Percentiles rank a stretch among this genome's conserved stretches.
Conservation (phyloP, 1,140 invertebrate genomes). For the Drosophila mojavensis region DNA sequence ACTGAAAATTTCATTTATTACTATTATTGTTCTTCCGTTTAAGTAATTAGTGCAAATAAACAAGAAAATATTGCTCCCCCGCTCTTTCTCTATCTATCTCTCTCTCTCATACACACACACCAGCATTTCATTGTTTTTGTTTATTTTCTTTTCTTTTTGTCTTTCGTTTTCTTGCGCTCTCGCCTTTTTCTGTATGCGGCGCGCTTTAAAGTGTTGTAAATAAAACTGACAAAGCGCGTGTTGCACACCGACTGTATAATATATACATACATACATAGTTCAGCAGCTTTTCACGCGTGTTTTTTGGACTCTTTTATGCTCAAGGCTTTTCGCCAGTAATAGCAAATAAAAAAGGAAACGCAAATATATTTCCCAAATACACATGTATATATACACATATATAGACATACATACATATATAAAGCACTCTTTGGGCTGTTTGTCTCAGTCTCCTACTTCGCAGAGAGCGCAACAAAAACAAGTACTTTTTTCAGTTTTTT, state of each 20-base stretch:
- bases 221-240: slow-evolving; percentile 39
- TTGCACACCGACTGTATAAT: slow-evolving; percentile 30
- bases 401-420: slow-evolving; percentile 9
- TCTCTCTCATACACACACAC: background rate
- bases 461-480: slow-evolving; percentile 36
- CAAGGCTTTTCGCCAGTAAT: slow-evolving; percentile 67
- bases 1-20: slow-evolving; percentile 25
- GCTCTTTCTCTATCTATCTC: background rate
- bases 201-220: slow-evolving; percentile 43
- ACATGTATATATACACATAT: slow-evolving; percentile 33
- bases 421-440: slow-evolving; percentile 51
- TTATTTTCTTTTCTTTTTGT: slow-evolving; percentile 50
- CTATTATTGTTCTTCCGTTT: slow-evolving; percentile 8
- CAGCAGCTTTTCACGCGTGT: slow-evolving; percentile 61
- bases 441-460: slow-evolving; percentile 47
- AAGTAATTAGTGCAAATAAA: slow-evolving; percentile 19
- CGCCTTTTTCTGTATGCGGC: slow-evolving; percentile 37
- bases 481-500: slow-evolving; percentile 58
- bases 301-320: slow-evolving; percentile 29
- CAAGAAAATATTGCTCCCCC: slow-evolving; percentile 18
- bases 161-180: slow-evolving; percentile 26
- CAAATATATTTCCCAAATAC: slow-evolving; percentile 66
- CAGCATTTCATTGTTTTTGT: slow-evolving; percentile 38
- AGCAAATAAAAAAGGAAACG: slow-evolving; percentile 37
- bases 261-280: slow-evolving; percentile 18